Conservation (phyloP, 2,888 invertebrate species). For the Drosophila greeni region DNA sequence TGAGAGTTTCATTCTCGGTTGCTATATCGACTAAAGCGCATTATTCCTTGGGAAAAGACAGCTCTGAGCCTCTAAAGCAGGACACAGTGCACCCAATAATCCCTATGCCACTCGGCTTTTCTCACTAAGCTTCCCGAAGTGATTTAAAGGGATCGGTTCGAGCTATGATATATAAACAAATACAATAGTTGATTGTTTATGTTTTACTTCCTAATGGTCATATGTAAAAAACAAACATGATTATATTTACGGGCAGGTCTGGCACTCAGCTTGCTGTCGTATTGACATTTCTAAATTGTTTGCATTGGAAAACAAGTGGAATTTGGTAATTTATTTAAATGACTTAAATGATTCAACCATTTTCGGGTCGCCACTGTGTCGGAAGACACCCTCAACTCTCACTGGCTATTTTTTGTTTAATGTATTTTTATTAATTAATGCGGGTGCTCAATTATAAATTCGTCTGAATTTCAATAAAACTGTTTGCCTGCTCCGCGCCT, state of each 20-base stretch:
- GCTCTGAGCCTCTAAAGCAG: background rate
- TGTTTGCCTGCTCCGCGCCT: conserved; percentile 20
- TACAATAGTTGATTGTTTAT: background rate
- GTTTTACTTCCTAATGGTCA: background rate
- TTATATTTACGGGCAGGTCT: background rate
- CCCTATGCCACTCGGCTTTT: background rate
- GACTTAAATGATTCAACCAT: conserved; percentile 8
- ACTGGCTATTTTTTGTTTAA: conserved; percentile 30
- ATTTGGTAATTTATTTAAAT: conserved; percentile 5
- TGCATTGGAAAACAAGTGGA: background rate
- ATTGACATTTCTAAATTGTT: background rate
- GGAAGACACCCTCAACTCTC: conserved; percentile 4
- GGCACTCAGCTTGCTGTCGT: background rate
- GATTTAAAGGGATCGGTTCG: background rate
- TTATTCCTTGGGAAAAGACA: background rate
- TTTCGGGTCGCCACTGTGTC: conserved; percentile 1
- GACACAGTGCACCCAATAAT: background rate
- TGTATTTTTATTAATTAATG: conserved; percentile 51
- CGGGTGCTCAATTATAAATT: conserved; percentile 46
- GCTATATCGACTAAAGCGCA: background rate
- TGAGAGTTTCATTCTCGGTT: background rate
- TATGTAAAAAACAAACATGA: background rate
- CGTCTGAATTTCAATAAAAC: conserved; percentile 39
- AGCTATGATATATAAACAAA: background rate
- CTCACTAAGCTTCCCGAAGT: background rate